These are phyloP conservation scores for Calephelis nemesis DNA, from an alignment of 1,140 invertebrate species.

Conservation along the genomic window DNA sequence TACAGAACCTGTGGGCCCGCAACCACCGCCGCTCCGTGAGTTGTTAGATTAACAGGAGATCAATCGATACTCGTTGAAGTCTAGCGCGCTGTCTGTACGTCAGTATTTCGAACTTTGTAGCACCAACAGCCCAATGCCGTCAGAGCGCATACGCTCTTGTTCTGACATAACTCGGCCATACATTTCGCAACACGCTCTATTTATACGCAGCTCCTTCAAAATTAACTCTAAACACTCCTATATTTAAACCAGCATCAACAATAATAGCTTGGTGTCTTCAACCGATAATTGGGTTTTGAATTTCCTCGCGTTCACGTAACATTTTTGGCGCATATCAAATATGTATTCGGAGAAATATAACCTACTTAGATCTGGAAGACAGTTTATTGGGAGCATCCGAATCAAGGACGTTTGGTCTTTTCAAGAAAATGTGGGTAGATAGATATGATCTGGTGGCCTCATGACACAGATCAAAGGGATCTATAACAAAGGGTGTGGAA, in stretches of 20 bases:
- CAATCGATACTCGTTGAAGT: conserved; percentile 11
- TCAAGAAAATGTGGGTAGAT: conserved; percentile 40
- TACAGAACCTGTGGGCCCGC: no score
- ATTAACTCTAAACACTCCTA: conserved; percentile 51
- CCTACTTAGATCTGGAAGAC: conserved; percentile 26
- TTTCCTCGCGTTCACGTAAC: conserved; percentile 31
- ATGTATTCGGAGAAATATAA: conserved; percentile 37
- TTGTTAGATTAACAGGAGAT: not conserved
- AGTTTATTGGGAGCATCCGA: conserved; percentile 37
- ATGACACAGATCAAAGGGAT: conserved; percentile 40
- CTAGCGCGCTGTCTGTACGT: conserved; percentile 19
- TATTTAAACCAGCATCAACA: conserved; percentile 57
- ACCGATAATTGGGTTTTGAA: conserved; percentile 65
- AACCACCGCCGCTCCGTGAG: no score
- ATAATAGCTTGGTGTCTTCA: conserved; percentile 71
- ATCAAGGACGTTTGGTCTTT: conserved; percentile 57
- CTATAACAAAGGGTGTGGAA: conserved; percentile 42
- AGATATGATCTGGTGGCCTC: conserved; percentile 33
- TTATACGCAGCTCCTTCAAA: conserved; percentile 56
- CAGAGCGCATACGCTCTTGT: conserved; percentile 24
- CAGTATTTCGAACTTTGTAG: conserved; percentile 24
- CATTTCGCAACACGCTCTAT: conserved; percentile 69
- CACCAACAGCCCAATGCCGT: conserved; percentile 26
- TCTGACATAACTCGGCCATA: conserved; percentile 74
- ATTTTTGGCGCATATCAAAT: conserved; percentile 12